A percentile compares a stretch with the other conserved stretches of the same genome.
Conservation (phyloP, 2,888 invertebrate genomes). For the Eilema griseolum region DNA sequence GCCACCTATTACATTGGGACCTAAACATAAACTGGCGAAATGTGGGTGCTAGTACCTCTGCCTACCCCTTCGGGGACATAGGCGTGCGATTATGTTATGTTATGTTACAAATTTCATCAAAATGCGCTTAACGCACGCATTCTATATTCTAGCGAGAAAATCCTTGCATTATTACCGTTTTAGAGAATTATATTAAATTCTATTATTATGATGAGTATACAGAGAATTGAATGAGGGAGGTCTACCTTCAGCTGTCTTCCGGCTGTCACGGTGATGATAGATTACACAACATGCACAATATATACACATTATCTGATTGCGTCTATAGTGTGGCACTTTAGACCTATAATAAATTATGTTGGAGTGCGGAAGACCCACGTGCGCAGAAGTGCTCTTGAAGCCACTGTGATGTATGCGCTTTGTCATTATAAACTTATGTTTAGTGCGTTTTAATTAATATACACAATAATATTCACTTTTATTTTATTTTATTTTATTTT, state of each 20-base stretch:
- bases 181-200: too few relatives aligned
- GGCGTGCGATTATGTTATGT: too few relatives aligned
- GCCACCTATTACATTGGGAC: too few relatives aligned
- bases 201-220: neutral
- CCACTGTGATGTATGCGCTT: constrained; percentile 12
- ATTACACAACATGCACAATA: constrained; percentile 7
- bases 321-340: constrained; percentile 5
- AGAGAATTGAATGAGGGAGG: neutral
- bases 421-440: constrained; percentile 7
- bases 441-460: neutral
- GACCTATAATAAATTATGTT: constrained; percentile 19
- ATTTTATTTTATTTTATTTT: too few relatives aligned
- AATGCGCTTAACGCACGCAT: too few relatives aligned
- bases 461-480: too few relatives aligned
- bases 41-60: too few relatives aligned
- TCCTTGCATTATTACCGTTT: too few relatives aligned
- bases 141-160: too few relatives aligned
- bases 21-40: too few relatives aligned
- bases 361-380: constrained; percentile 47
- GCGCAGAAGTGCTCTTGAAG: constrained; percentile 39
- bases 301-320: constrained; percentile 12
- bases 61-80: too few relatives aligned
- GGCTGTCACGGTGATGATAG: constrained; percentile 10
- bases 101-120: too few relatives aligned
- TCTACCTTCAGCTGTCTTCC: constrained; percentile 22